These are phyloP conservation scores for Lordiphosa clarofinis DNA, from an alignment of 1,140 invertebrate genomes.

Conservation along the genomic window DNA sequence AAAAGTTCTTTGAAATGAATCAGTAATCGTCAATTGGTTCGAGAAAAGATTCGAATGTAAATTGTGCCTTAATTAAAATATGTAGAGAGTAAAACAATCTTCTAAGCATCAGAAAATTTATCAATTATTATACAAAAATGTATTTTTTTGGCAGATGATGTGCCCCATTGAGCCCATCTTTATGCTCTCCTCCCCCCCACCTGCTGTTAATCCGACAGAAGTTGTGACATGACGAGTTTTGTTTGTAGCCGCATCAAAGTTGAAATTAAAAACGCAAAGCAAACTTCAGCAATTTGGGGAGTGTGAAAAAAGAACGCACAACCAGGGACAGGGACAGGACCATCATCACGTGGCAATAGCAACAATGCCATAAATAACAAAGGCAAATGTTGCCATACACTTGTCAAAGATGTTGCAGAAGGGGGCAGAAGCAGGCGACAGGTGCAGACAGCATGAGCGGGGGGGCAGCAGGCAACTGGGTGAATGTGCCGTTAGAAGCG, in stretches of 20 bases:
- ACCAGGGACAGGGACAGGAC: slow-evolving; percentile 9
- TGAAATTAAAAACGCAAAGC: slow-evolving; percentile 37
- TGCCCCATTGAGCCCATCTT: no score
- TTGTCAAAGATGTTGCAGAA: slow-evolving; percentile 9
- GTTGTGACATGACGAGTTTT: slow-evolving; percentile 16
- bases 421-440: slow-evolving; percentile 19
- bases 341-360: slow-evolving; percentile 46
- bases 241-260: slow-evolving; percentile 30
- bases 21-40: no score
- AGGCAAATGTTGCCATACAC: slow-evolving; percentile 55
- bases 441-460: slow-evolving; percentile 21
- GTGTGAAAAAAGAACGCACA: slow-evolving; percentile 39
- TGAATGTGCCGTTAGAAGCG: slow-evolving; percentile 61
- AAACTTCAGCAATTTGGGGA: slow-evolving; percentile 11
- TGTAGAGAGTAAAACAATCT: no score
- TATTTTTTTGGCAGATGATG: no score
- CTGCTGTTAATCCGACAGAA: slow-evolving; percentile 40
- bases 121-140: no score
- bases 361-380: slow-evolving; percentile 76
- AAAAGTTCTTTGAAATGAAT: no score
- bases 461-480: slow-evolving; percentile 18
- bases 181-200: no score
- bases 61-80: no score
- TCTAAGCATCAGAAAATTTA: no score
- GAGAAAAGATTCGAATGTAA: no score